Base-by-base conservation (phyloP, 2,113 vertebrate species). In the Numenius arquata region DNA sequence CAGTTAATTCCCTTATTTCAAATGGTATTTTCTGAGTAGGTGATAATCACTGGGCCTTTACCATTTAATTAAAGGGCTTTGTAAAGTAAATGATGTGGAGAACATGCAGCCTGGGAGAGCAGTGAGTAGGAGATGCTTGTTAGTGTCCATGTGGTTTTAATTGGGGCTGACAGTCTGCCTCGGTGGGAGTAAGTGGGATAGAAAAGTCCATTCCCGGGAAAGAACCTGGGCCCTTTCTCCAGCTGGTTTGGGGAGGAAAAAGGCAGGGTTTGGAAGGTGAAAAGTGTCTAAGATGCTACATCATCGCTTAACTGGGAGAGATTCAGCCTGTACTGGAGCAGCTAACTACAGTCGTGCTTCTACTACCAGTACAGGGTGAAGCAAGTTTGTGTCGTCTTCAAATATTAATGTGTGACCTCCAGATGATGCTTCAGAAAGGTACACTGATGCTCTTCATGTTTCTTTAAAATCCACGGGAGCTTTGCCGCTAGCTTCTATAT, bases 1-100 rank as follows among this genome's bases (percentile, higher is more conserved):
- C 23, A 41, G 72, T 56, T 88, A 92, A 89, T 81, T 86, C 40
- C 58, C 61, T 27, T 63, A 36, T 82, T 82, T 79, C 58, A 50
- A 70, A 76, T n/a, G 58, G 45, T 50, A 14, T 67, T 94, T 95
- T 92, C 63, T 36, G 66, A 82, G 81, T 59, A 87, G 89, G 77
- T 85, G 89, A 89, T 96, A 91, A 95, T 85, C 86, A 85, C 70
- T 23, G 68, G 80, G 70, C 41, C n/a, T 79, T 75, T 65, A 41
- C 58, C 1, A 1, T 58, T 92, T 89, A 91, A 92, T 92, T 93
- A 89, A 95, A 89, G 84, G 62, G 74, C 63, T 96, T 89, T 94
- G 38, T 88, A 91, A 85, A 86, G 83, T 75, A 87, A 96, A 90
- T 72, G 83, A 77, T 83, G 90, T 85, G 84, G 80, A 71, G 85